Base-by-base conservation (phyloP, 2,113 vertebrate genomes). In the Zapus hudsonius region DNA sequence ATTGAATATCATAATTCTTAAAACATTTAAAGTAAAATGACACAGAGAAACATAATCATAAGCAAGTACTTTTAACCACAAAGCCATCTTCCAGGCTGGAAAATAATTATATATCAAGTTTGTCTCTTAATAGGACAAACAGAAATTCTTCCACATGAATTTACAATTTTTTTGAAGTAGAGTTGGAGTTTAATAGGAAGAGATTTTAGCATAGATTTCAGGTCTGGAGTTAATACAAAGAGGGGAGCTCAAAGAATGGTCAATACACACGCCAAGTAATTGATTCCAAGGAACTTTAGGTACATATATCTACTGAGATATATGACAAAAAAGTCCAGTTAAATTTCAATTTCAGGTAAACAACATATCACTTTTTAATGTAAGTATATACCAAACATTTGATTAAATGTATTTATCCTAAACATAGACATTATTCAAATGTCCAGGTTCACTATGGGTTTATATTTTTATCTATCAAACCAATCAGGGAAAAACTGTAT, bases 1-100 rank as follows among this genome's bases (percentile, higher is more conserved):
- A 72, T 84, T 90, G 93, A 94, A 95, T 70, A 81, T 92, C 79
- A 90, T 89, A 95, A 88, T 83, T 93, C 23, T n/a, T 86, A 89
- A 96, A 89, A 76, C 83, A 86, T 83, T 94, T 76, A 75, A 92
- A 86, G 25, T 76, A 92, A 95, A 94, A 90, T 89, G 42, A 42
- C 38, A 93, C 40, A 86, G 95, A 81, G 74, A 15, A 73, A 87
- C 31, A 70, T 87, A 89, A 78, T 57, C 67, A 20, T 38, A 4
- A 52, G 52, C 11, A 52, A 52, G 12, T 2, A 7, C 52, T 15
- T 52, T 52, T 52, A 52, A 52, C 52, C 52, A 52, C 52, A 15
- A 15, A 52, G 52, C 52, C 12, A 52, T 52, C 12, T 52, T 15
- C 16, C 52, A 15, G 52, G 52, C 52, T 52, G 74, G 19, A 73